phyloP scores from a whole-genome alignment of 2,113 vertebrate species.

The Callipepla squamata region DNA sequence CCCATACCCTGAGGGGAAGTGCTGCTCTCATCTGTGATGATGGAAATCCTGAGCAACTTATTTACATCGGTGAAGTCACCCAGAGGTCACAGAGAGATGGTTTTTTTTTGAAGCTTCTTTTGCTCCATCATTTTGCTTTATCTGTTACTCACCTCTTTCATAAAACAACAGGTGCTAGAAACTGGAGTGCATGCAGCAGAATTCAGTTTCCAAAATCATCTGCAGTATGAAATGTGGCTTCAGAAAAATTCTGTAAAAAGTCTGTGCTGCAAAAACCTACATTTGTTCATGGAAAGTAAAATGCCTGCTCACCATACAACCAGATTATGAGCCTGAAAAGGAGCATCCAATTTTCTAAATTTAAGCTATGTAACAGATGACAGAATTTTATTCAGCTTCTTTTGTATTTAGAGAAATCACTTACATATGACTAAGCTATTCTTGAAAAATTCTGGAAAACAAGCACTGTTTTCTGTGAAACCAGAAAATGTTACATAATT shows the following conservation, averaged over 20 bases:
- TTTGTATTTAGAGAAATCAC: not conserved
- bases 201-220: not conserved
- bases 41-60: not conserved
- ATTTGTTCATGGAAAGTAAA: not conserved
- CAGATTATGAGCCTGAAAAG: not conserved
- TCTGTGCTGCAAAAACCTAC: not conserved
- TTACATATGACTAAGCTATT: not conserved
- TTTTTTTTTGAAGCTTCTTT: not conserved
- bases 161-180: not conserved
- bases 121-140: not conserved
- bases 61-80: slow-evolving; percentile 4
- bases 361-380: not conserved
- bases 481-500: not conserved
- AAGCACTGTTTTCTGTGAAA: not conserved
- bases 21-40: not conserved
- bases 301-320: not conserved
- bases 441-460: not conserved
- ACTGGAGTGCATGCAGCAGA: not conserved
- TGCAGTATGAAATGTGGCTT: not conserved
- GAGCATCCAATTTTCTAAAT: not conserved
- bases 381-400: not conserved
- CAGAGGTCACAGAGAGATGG: not conserved
- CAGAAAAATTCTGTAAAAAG: not conserved
- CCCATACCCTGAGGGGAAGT: not conserved
- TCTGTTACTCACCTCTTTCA: not conserved